Evolutionary conservation across 1,140 invertebrate genomes (phyloP).

Genomic region (Varroa destructor): DNA sequence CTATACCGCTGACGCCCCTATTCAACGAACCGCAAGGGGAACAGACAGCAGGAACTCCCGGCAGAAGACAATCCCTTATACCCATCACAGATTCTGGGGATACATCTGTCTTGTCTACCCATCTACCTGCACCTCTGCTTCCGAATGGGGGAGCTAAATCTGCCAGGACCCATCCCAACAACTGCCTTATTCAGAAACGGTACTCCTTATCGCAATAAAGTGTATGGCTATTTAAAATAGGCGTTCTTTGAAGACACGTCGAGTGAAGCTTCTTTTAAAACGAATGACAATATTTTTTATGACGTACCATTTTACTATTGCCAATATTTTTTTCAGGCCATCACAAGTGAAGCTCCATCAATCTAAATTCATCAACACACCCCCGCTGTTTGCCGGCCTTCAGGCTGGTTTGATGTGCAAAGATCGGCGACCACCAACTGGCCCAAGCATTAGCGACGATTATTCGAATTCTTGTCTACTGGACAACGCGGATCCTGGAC

Average conservation of each 20-base stretch:
- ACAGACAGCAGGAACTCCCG: not conserved
- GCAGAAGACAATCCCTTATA: slow-evolving; percentile 2
- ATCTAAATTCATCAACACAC: not conserved
- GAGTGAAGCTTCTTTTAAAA: not conserved
- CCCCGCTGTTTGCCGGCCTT: not conserved
- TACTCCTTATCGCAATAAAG: not conserved
- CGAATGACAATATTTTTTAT: not conserved
- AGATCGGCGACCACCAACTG: not conserved
- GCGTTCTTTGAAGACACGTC: not conserved
- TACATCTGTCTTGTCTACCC: not conserved
- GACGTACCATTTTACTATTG: not conserved
- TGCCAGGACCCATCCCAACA: not conserved
- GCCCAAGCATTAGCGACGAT: too few relatives aligned
- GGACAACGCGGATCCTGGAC: too few relatives aligned
- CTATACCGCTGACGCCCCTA: not conserved
- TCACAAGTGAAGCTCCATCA: slow-evolving; percentile 16
- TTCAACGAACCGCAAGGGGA: not conserved
- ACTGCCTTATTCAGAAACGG: slow-evolving; percentile 8
- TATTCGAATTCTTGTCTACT: too few relatives aligned
- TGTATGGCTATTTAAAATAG: not conserved
- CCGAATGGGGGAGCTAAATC: slow-evolving; percentile 7
- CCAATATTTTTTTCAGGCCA: not conserved
- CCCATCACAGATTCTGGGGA: not conserved
- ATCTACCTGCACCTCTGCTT: not conserved
- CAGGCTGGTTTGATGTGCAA: not conserved